Evolutionary conservation across 2,113 vertebrate genomes (phyloP), one percentile per base, ranked within the genome.

Genomic region (Xiphophorus hellerii): DNA sequence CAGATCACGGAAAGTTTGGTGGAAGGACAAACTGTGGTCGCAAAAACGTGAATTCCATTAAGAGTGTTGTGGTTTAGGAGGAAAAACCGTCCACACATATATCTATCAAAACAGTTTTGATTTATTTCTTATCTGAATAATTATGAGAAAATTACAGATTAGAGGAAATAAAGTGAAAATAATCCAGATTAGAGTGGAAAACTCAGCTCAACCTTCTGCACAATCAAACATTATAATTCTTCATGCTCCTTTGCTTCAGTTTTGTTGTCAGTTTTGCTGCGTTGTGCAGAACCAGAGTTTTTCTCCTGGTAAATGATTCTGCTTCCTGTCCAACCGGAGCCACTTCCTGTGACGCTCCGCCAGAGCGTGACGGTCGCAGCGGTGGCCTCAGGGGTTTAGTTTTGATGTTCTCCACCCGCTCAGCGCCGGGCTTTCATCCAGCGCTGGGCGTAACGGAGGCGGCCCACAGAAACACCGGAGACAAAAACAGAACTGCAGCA

Each of bases 221-320:
- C 15, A 17, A 51, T 17, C 20, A 20, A 42, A 22, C 48, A 51
- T 22, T 20, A 25, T 22, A 35, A 10, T 37, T 20, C 20, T 20
- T 8, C 7, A 4, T 48, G 15, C 1, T 54, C 77, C 37, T 76
- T 80, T 25, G 69, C 70, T 73, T 82, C 60, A 84, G 71, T 73
- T 30, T 29, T 61, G 48, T 22, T 54, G 75, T 76, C 58, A 54
- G 33, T 73, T 82, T 69, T 67, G 62, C 67, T 48, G 29, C 22
- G 29, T 48, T 25, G n/a, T 48, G 29, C 11, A 69, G 37, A 68
- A 62, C 44, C 14, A 82, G 76, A 68, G 64, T 76, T 75, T 58
- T 74, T 84, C 62, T 64, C 35, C 9, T 27, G 20, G 12, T 13
- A 1, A 2, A 25, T 63, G 39, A 9, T 51, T 31, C 20, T 54